phyloP scores from a whole-genome alignment of 2,113 vertebrate species.

The Cepphus grylle region DNA sequence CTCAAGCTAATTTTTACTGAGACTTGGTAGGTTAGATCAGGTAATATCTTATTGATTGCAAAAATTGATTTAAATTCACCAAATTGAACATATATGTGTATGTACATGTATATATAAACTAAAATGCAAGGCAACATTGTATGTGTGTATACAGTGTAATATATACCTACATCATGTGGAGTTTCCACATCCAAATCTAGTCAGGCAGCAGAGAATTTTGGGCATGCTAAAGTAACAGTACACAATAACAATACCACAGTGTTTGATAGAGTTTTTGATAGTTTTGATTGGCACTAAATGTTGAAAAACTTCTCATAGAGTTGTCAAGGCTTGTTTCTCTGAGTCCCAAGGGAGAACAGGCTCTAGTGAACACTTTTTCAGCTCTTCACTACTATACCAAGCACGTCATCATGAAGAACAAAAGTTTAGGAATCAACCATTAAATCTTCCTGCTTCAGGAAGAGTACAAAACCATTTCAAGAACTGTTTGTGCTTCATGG shows the following conservation, averaged over 20 bases:
- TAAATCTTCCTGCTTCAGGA: background rate
- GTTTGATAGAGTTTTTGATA: background rate
- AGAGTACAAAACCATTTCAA: background rate
- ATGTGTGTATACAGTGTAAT: background rate
- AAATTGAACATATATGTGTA: rapidly evolving
- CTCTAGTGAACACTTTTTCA: too few species aligned
- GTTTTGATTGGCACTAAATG: background rate
- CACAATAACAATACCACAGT: background rate
- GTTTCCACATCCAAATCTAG: background rate
- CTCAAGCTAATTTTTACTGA: background rate
- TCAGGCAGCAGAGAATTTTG: background rate
- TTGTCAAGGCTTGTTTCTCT: too few species aligned
- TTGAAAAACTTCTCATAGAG: background rate
- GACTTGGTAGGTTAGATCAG: background rate
- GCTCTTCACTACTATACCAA: too few species aligned
- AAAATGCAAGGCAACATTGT: background rate
- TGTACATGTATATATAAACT: background rate
- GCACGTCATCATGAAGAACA: too few species aligned
- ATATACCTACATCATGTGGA: background rate
- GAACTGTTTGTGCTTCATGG: background rate
- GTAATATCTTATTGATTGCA: background rate
- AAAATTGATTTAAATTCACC: background rate
- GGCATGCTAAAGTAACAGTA: background rate
- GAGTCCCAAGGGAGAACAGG: too few species aligned
- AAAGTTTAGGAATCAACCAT: background rate